These are phyloP conservation scores for Brachyistius frenatus DNA, from an alignment of 2,113 vertebrate genomes.

Conservation along the genomic window DNA sequence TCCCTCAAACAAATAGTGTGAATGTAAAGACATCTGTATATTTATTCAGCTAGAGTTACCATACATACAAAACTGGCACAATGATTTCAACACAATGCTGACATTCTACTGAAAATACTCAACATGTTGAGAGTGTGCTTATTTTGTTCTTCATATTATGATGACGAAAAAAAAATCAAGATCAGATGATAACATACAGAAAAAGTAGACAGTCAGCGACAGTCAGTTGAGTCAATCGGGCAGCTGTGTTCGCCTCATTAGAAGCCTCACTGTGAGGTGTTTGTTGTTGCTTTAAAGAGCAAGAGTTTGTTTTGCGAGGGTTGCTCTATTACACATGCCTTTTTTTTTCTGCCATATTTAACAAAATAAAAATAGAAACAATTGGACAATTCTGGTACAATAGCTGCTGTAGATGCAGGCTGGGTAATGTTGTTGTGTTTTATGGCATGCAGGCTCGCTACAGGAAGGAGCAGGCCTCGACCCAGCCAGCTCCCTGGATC, in stretches of 20 bases:
- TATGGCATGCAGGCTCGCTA: constrained; percentile 89
- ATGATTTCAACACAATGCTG: background rate
- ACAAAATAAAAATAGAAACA: background rate
- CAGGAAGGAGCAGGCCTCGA: constrained; percentile 91
- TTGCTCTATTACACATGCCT: background rate
- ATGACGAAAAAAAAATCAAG: background rate
- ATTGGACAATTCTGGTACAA: background rate
- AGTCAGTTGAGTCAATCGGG: background rate
- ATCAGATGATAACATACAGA: constrained; percentile 1
- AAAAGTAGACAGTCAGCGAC: background rate
- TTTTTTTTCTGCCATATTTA: background rate
- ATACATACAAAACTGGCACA: background rate
- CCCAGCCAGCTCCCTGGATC: constrained; percentile 92
- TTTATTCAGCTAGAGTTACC: no score
- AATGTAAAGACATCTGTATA: no score
- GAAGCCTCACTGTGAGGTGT: background rate
- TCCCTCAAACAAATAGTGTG: no score
- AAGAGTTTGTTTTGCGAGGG: background rate
- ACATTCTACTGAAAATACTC: background rate
- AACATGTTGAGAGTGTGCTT: background rate
- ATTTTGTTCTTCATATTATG: background rate
- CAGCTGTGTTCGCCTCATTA: background rate
- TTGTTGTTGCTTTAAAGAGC: constrained; percentile 9
- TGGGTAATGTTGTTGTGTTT: background rate
- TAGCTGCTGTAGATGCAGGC: background rate